Conservation (phyloP, 2,888 invertebrate genomes). For the Tenthredo amoena region DNA sequence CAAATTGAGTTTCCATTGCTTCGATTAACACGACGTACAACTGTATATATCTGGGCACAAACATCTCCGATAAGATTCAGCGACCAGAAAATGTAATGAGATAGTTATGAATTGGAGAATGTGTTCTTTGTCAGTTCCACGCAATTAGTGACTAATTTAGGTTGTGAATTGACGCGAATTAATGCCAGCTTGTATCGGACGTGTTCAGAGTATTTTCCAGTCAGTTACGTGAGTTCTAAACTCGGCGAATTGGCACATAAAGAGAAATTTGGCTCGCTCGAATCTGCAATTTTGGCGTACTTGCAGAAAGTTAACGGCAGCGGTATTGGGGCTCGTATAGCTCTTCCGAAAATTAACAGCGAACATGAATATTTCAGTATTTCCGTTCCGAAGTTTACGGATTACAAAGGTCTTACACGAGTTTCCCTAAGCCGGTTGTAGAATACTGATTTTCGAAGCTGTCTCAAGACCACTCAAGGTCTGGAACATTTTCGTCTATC, state of each 20-base stretch:
- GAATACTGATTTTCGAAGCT: conserved; percentile 23
- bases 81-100: not conserved
- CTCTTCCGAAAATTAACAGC: conserved; percentile 18
- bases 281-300: not conserved
- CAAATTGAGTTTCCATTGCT: conserved; percentile 30
- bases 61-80: not conserved
- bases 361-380: conserved; percentile 35
- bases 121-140: not conserved
- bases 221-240: not conserved
- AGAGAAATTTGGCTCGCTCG: not conserved
- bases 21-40: not conserved
- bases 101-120: not conserved
- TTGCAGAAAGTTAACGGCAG: not conserved
- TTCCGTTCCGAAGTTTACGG: conserved; percentile 19
- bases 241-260: not conserved
- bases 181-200: not conserved
- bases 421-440: not conserved
- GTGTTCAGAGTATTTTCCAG: conserved; percentile 17
- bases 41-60: not conserved
- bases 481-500: not conserved
- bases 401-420: conserved; percentile 27
- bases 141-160: not conserved
- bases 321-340: not conserved
- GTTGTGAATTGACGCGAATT: conserved; percentile 19
- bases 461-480: not conserved